Percentiles rank a stretch among this genome's conserved stretches.
Evolutionary conservation across 1,140 invertebrate species (phyloP).

Genomic region (Pseudobourletiella spinata): DNA sequence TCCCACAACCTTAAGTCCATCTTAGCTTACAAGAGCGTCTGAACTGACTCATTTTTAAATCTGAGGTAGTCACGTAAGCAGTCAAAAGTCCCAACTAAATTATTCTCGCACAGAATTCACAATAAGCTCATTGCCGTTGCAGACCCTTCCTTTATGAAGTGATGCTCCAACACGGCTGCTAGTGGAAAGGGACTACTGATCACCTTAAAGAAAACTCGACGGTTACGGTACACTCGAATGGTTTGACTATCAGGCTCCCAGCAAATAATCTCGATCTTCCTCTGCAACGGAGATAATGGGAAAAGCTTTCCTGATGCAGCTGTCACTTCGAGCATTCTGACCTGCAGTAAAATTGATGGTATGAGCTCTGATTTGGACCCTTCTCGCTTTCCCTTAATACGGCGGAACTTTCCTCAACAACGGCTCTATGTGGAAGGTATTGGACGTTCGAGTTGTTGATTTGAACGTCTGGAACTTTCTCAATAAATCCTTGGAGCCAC

Average conservation of each 20-base stretch:
- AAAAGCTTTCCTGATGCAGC: slow-evolving; percentile 41
- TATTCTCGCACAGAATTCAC: slow-evolving; percentile 9
- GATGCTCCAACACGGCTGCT: slow-evolving; percentile 8
- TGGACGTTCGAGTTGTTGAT: slow-evolving; percentile 23
- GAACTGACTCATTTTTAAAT: not conserved
- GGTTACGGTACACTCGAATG: slow-evolving; percentile 1
- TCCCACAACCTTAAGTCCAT: not conserved
- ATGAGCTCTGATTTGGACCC: slow-evolving; percentile 42
- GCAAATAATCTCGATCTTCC: slow-evolving; percentile 38
- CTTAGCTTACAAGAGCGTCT: not conserved
- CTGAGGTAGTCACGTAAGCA: slow-evolving; percentile 13
- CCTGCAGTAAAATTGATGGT: slow-evolving; percentile 39
- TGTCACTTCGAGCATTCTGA: slow-evolving; percentile 39
- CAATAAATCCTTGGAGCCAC: slow-evolving; percentile 37
- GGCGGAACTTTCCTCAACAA: slow-evolving; percentile 31
- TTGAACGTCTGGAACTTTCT: slow-evolving; percentile 35
- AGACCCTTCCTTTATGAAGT: not conserved
- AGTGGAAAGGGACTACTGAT: slow-evolving; percentile 17
- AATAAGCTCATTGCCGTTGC: not conserved
- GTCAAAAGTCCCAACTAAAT: slow-evolving; percentile 24
- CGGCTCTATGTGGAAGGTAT: slow-evolving; percentile 38
- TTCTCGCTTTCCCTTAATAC: slow-evolving; percentile 32
- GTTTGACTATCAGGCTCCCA: slow-evolving; percentile 18
- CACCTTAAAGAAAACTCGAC: slow-evolving; percentile 17
- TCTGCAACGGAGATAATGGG: slow-evolving; percentile 38